phyloP scores from a whole-genome alignment of 2,113 vertebrate genomes.

The rabbit (Oryctolagus cuniculus) region mOryCun1.1 NC_091436.1:6731501-6732000 shows the following conservation, averaged over 20 bases:
- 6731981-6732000: neutral
- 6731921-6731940: neutral
- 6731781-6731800: neutral
- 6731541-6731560: neutral
- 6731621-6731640: neutral
- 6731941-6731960: neutral
- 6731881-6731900: neutral
- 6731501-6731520: neutral
- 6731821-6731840: neutral
- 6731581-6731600: neutral
- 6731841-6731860: neutral
- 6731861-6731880: neutral
- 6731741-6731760: neutral
- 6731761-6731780: neutral
- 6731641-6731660: neutral
- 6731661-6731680: neutral
- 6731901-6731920: neutral
- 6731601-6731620: neutral
- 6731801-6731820: neutral
- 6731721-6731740: neutral
- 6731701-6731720: neutral
- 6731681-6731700: constrained; percentile 15
- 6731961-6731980: neutral
- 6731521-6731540: neutral
- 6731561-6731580: neutral